Percentiles rank a stretch among this genome's conserved stretches.
Conservation (phyloP, 1,140 invertebrate species). For the Solen grandis region DNA sequence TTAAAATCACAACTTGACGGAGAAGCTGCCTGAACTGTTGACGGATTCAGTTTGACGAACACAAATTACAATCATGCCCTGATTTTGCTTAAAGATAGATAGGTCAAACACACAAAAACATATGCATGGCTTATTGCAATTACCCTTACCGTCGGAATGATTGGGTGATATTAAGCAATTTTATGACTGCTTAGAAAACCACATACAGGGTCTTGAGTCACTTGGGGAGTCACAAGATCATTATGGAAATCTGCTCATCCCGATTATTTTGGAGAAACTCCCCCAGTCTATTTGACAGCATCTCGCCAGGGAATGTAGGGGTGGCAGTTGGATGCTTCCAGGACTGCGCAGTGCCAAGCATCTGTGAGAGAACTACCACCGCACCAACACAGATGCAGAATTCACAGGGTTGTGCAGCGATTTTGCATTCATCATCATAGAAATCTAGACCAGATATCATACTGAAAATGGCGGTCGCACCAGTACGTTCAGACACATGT, state of each 20-base stretch:
- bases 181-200: not conserved
- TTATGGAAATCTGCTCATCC: slow-evolving; percentile 11
- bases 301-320: not conserved
- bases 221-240: not conserved
- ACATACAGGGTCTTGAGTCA: slow-evolving; percentile 2
- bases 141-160: not conserved
- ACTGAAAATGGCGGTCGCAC: no score
- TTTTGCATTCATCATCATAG: no score
- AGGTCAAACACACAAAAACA: not conserved
- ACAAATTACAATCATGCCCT: not conserved
- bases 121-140: not conserved
- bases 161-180: not conserved
- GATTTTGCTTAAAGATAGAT: not conserved
- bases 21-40: not conserved
- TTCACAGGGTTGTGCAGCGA: no score
- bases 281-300: not conserved
- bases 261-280: slow-evolving; percentile 8
- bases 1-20: not conserved
- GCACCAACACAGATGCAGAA: no score
- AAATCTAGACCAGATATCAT: no score
- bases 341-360: no score
- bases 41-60: not conserved
- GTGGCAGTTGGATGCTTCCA: no score
- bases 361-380: no score
- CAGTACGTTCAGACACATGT: no score